Percentiles rank a stretch among this genome's conserved stretches.
Conservation (phyloP, 1,140 invertebrate species). For the Ceratina japonica region DNA sequence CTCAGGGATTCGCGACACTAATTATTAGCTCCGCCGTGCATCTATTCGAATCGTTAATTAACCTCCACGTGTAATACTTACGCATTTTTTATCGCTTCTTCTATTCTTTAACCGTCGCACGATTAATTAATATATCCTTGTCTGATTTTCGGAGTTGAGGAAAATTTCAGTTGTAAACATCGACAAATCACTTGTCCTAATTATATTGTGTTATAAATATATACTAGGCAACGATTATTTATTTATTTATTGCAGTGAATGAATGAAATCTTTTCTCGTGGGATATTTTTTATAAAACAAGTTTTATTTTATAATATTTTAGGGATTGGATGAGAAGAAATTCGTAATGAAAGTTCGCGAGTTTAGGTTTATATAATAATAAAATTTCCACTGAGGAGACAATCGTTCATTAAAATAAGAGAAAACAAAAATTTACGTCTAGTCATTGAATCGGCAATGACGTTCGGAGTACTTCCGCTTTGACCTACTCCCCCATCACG, state of each 20-base stretch:
- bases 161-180: neutral
- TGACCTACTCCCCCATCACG: constrained; percentile 18
- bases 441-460: constrained; percentile 31
- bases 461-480: constrained; percentile 12
- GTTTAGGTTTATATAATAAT: neutral
- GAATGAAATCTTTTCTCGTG: too few species aligned
- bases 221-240: too few species aligned
- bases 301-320: too few species aligned
- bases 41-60: constrained; percentile 71
- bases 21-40: constrained; percentile 56
- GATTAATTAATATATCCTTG: neutral
- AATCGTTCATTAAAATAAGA: neutral
- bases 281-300: too few species aligned
- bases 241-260: too few species aligned
- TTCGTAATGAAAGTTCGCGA: neutral
- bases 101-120: too few species aligned
- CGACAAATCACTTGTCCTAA: too few species aligned
- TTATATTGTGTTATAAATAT: too few species aligned
- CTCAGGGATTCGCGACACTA: constrained; percentile 39
- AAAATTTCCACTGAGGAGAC: neutral
- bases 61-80: too few species aligned
- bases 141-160: neutral
- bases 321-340: neutral
- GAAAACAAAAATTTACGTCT: neutral
- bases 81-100: too few species aligned